These are phyloP conservation scores for Typhlomys cinereus DNA, from an alignment of 2,113 vertebrate species.

Conservation along the genomic window DNA sequence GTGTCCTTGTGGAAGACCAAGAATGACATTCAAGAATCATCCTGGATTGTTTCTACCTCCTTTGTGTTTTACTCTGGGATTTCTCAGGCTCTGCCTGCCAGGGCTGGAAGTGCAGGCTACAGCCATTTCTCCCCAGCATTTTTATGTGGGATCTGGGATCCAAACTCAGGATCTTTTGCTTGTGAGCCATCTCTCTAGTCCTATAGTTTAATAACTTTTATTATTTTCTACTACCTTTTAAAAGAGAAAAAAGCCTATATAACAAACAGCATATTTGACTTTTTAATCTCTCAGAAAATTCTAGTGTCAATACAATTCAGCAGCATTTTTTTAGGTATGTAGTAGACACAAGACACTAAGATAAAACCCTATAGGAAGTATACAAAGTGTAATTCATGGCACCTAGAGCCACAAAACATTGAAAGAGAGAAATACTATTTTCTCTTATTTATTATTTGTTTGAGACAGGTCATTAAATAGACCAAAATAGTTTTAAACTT, in stretches of 20 bases:
- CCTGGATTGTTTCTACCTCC: too few relatives aligned
- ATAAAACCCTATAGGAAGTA: background rate
- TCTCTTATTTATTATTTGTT: background rate
- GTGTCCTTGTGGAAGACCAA: background rate
- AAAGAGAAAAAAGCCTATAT: background rate
- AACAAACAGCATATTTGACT: background rate
- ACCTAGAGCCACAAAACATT: background rate
- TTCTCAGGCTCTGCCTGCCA: too few relatives aligned
- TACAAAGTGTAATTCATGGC: background rate
- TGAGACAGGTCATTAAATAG: background rate
- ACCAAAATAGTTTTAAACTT: background rate
- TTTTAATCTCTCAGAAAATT: slow-evolving; percentile 6
- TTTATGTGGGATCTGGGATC: too few relatives aligned
- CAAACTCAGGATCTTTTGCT: too few relatives aligned
- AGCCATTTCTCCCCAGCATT: too few relatives aligned
- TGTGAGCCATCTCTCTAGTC: too few relatives aligned
- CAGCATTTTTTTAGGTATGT: background rate
- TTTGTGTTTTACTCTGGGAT: too few relatives aligned
- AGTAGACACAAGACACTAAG: background rate
- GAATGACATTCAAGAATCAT: too few relatives aligned
- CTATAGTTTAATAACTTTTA: background rate
- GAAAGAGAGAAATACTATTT: background rate
- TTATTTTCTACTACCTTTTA: background rate
- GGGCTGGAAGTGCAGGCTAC: too few relatives aligned
- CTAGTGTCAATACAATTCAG: background rate